Conservation (phyloP, 2,888 invertebrate genomes). For the Parasteatoda lunata region DNA sequence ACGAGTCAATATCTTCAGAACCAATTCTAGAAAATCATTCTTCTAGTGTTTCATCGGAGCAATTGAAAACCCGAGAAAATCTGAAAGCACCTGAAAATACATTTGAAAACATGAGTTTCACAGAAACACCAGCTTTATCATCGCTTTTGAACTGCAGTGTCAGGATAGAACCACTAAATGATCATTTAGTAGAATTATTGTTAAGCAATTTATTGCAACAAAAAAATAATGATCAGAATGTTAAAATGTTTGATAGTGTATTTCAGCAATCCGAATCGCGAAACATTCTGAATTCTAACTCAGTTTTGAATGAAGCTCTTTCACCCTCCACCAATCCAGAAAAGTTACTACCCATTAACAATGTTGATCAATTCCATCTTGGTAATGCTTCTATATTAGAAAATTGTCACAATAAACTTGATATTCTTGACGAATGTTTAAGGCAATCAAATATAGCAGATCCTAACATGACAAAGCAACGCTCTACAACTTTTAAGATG, state of each 20-base stretch:
- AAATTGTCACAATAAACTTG: conserved; percentile 40
- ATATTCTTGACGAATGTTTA: conserved; percentile 45
- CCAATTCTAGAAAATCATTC: neutral
- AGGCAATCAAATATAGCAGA: neutral
- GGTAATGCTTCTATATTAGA: conserved; percentile 14
- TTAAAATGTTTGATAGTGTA: conserved; percentile 27
- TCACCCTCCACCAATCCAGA: neutral
- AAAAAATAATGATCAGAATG: neutral
- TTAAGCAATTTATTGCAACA: conserved; percentile 37
- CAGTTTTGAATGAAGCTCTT: neutral
- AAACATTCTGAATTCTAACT: neutral
- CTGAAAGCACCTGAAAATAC: neutral
- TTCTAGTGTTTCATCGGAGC: neutral
- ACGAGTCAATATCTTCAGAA: too few species aligned
- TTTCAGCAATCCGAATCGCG: neutral
- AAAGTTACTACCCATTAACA: neutral
- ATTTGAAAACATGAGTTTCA: neutral
- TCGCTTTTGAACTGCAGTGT: neutral
- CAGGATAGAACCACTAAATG: conserved; percentile 17
- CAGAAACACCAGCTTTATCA: neutral
- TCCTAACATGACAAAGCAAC: neutral
- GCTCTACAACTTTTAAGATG: neutral
- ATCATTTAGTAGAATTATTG: conserved; percentile 14
- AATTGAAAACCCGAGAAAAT: neutral
- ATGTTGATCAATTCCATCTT: conserved; percentile 7